Conservation (phyloP, 2,888 invertebrate genomes). For the Oligia fasciuncula region DNA sequence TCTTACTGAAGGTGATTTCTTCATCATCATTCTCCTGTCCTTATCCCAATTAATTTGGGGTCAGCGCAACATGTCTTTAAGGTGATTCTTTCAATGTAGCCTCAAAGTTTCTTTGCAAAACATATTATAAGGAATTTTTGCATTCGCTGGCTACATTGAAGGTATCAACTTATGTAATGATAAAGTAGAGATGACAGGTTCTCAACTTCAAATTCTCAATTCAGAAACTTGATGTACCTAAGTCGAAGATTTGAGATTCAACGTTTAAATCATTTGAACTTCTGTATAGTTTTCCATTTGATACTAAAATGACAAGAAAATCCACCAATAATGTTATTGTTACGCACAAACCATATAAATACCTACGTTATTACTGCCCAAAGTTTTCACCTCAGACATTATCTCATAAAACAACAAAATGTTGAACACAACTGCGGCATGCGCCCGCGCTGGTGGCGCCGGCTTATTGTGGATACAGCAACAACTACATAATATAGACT, state of each 20-base stretch:
- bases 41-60: too few species aligned
- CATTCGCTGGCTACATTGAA: background rate
- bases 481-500: slow-evolving; percentile 30
- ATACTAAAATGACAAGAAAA: background rate
- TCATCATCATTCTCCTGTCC: background rate
- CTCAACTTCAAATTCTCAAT: background rate
- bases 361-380: background rate
- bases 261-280: background rate
- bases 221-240: rapidly evolving
- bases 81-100: background rate
- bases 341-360: too few species aligned
- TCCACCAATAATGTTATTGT: background rate
- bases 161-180: too few species aligned
- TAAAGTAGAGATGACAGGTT: background rate
- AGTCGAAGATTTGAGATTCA: background rate
- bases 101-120: background rate
- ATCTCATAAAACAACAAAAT: slow-evolving; percentile 27
- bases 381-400: slow-evolving; percentile 12
- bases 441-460: slow-evolving; percentile 54
- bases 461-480: slow-evolving; percentile 54
- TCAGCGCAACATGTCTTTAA: background rate
- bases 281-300: background rate
- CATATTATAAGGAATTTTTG: background rate
- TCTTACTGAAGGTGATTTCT: background rate
- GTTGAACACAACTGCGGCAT: slow-evolving; percentile 51